Evolutionary conservation across 2,888 invertebrate genomes (phyloP).

Genomic region (Morpho helenor): DNA sequence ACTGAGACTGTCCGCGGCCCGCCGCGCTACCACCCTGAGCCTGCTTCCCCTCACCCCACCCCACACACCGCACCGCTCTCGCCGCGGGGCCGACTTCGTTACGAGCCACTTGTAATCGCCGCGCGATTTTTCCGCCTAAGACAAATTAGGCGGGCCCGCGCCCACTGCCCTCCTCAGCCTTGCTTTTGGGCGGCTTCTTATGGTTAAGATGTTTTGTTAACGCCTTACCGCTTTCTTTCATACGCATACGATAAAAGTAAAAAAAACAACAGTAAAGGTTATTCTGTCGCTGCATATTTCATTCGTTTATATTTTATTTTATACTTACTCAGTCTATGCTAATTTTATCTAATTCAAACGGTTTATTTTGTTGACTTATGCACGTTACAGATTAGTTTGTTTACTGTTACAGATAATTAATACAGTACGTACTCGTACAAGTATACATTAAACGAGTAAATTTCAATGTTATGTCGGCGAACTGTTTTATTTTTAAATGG

Average conservation of each 20-base stretch:
- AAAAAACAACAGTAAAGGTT: too few species aligned
- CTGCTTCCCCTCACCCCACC: conserved; percentile 33
- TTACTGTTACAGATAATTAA: too few species aligned
- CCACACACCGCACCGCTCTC: conserved; percentile 37
- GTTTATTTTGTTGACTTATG: too few species aligned
- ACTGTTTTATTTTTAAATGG: conserved; percentile 77
- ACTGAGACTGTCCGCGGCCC: conserved; percentile 66
- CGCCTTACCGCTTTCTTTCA: conserved; percentile 40
- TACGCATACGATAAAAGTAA: neutral
- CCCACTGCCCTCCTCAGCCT: conserved; percentile 49
- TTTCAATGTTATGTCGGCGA: conserved; percentile 58
- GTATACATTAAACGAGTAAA: conserved; percentile 11
- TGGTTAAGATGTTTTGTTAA: conserved; percentile 48
- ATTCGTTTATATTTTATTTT: too few species aligned
- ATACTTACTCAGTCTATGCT: too few species aligned
- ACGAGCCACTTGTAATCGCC: conserved; percentile 79
- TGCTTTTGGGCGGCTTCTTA: conserved; percentile 68
- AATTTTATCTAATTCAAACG: too few species aligned
- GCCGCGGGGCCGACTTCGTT: conserved; percentile 69
- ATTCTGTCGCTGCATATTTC: too few species aligned
- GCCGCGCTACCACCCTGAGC: conserved; percentile 45
- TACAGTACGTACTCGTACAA: too few species aligned
- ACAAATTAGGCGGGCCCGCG: conserved; percentile 74
- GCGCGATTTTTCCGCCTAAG: conserved; percentile 78
- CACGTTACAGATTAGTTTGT: too few species aligned